Base-by-base conservation (phyloP, 1,140 invertebrate species). In the Zeugodacus cucurbitae region DNA sequence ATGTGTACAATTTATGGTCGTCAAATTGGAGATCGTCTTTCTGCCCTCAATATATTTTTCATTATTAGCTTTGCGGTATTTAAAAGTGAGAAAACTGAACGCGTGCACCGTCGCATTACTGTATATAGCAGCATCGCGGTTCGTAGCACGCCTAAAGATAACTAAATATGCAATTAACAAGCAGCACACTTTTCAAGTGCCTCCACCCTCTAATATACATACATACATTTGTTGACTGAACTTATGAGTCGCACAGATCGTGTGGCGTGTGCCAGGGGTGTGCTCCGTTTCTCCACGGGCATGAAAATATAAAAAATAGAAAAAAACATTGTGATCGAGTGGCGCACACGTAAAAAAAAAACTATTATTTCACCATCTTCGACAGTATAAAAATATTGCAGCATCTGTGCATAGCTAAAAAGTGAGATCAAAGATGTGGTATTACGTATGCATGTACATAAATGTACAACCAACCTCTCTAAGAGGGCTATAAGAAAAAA, bases 181-280 rank as follows among this genome's bases (percentile, higher is more conserved):
- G 74, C n/a, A 82, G 41, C 41, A 82, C 41, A 29, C 70, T 82
- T 34, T 34, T 2, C 74, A 26, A 82, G 11, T n/a, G 4, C 74
- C 22, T 11, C n/a, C 70, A 48, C 41, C n/a, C 74, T 48, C 74
- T 26, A 10, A 82, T 20, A 82, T 11, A 5, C n/a, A 48, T n/a
- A n/a, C 34, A 20, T 3, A 82, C 44, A 82, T 82, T 26, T 8
- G 22, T 29, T 54, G n/a, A 26, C 34, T 17, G n/a, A 48, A 34
- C 48, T 54, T 20, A 82, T 82, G 22, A 62, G 37, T 48, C 74
- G 26, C 37, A 82, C 22, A 82, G 70, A 82, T 82, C 41, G 74
- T 82, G 37, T 82, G 74, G 74, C 74, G 74, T 82, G 74, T 82
- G 74, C 22, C 74, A 82, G 74, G 74, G 74, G 14, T 48, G 74